Conservation (phyloP, 2,113 vertebrate genomes). For the Ellobius talpinus region DNA sequence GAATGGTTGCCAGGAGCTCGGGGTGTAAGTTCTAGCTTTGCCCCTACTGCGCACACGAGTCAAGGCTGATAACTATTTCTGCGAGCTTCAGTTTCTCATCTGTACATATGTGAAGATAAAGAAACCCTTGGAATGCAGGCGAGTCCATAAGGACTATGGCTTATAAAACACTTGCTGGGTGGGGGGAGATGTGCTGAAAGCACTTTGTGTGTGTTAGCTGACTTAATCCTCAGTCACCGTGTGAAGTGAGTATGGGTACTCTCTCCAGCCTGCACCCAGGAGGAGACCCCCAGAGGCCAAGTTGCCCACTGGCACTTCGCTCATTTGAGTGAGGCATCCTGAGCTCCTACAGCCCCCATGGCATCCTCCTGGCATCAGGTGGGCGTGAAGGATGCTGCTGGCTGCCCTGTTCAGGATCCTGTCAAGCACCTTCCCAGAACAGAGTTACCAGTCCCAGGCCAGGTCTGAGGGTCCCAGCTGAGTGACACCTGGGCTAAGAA, state of each 20-base stretch:
- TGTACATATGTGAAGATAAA: not conserved
- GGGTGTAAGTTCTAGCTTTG: not conserved
- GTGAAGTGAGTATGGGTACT: not conserved
- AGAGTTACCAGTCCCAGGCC: not conserved
- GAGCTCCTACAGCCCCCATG: fast-evolving
- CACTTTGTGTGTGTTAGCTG: not conserved
- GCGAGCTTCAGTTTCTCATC: not conserved
- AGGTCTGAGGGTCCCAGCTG: not conserved
- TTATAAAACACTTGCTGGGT: not conserved
- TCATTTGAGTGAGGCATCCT: not conserved
- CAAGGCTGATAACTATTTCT: not conserved
- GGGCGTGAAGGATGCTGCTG: not conserved
- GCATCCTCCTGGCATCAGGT: not conserved
- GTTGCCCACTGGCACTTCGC: not conserved
- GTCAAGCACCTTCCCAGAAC: not conserved
- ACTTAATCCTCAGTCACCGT: not conserved
- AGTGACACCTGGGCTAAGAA: not conserved
- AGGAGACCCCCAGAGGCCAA: not conserved
- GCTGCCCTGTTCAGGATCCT: not conserved
- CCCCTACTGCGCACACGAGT: not conserved
- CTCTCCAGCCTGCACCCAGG: not conserved
- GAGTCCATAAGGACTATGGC: not conserved
- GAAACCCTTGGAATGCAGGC: not conserved
- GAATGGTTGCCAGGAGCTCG: not conserved
- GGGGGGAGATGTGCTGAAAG: not conserved